phyloP scores from a whole-genome alignment of 1,140 invertebrate species.

The Ceratina australensis region DNA sequence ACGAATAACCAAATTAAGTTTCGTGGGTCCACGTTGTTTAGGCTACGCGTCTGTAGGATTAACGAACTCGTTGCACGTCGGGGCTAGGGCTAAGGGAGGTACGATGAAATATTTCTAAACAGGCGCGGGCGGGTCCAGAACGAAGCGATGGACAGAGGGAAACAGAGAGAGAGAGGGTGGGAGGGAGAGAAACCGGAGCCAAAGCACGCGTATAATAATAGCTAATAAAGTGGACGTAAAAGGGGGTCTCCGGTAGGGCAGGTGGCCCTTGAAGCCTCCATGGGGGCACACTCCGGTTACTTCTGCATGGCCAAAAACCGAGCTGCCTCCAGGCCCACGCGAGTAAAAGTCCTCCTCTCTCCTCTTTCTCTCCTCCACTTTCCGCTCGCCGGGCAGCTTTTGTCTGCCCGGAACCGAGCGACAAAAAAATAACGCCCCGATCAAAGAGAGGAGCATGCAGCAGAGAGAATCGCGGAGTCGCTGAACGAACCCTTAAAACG shows the following conservation, averaged over 20 bases:
- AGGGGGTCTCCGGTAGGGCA: constrained; percentile 67
- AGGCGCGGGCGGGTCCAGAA: constrained; percentile 52
- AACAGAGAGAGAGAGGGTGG: neutral
- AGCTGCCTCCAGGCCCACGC: constrained; percentile 66
- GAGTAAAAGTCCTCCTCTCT: constrained; percentile 46
- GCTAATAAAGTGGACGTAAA: constrained; percentile 77
- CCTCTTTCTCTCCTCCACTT: constrained; percentile 24
- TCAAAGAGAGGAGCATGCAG: constrained; percentile 41
- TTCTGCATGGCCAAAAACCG: constrained; percentile 61
- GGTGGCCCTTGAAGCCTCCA: constrained; percentile 68
- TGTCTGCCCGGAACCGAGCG: constrained; percentile 64
- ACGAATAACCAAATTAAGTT: constrained; percentile 8
- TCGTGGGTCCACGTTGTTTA: constrained; percentile 69
- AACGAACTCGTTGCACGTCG: constrained; percentile 69
- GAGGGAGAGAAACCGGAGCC: constrained; percentile 44
- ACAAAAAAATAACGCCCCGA: constrained; percentile 70
- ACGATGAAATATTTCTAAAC: constrained; percentile 78
- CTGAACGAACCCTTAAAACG: constrained; percentile 59
- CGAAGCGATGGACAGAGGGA: neutral
- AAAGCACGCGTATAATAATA: constrained; percentile 78
- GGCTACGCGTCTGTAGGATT: constrained; percentile 70
- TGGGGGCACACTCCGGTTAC: constrained; percentile 68
- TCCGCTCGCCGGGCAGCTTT: constrained; percentile 54
- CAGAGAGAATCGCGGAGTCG: constrained; percentile 59
- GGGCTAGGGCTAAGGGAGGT: constrained; percentile 63